phyloP scores from a whole-genome alignment of 2,113 vertebrate species.

The Isurus oxyrinchus region DNA sequence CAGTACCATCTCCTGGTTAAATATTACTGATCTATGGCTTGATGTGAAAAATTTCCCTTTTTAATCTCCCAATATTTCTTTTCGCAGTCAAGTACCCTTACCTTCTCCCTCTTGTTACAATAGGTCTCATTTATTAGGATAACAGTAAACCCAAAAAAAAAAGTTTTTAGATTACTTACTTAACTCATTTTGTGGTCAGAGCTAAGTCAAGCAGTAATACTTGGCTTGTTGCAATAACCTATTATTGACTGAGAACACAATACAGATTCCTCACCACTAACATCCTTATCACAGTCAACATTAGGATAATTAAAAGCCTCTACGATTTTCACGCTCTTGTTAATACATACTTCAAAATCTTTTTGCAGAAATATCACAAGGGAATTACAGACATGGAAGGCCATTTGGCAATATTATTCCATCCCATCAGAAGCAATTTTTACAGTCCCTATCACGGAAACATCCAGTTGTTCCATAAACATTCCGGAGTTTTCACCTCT shows the following conservation, averaged over 20 bases:
- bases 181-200: neutral
- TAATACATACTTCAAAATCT: neutral
- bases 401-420: neutral
- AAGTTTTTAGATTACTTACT: neutral
- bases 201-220: neutral
- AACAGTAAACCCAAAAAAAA: neutral
- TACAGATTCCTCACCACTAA: neutral
- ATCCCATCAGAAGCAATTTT: neutral
- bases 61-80: neutral
- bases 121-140: neutral
- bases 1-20: neutral
- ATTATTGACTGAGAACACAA: neutral
- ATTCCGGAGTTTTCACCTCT: neutral
- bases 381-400: neutral
- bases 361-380: neutral
- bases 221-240: neutral
- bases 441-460: neutral
- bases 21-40: neutral
- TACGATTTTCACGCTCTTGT: neutral
- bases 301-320: neutral
- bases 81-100: neutral
- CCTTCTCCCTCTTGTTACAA: neutral
- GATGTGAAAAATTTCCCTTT: neutral
- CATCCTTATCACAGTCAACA: neutral
- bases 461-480: neutral